These are phyloP conservation scores for Chrysolina haemoptera DNA, from an alignment of 2,888 invertebrate genomes.

Conservation along the genomic window DNA sequence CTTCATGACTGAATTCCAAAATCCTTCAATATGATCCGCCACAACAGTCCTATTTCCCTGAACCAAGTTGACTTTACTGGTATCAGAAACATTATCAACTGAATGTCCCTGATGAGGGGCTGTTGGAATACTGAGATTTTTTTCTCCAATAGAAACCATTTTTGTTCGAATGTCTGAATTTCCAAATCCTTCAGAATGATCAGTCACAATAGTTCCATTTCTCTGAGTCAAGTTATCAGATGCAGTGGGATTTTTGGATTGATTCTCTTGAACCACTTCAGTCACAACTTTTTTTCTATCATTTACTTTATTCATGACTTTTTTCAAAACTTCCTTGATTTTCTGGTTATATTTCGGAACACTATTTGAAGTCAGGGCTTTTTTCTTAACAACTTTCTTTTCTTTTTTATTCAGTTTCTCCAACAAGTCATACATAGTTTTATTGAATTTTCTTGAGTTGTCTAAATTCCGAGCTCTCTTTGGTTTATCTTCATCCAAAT, in stretches of 20 bases:
- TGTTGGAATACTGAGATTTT: background rate
- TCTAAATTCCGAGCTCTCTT: slow-evolving; percentile 21
- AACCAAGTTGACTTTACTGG: no score
- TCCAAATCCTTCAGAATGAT: slow-evolving; percentile 8
- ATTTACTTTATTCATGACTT: slow-evolving; percentile 35
- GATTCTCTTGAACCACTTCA: background rate
- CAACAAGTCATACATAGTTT: slow-evolving; percentile 34
- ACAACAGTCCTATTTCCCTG: no score
- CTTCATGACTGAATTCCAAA: background rate
- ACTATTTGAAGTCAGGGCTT: slow-evolving; percentile 11
- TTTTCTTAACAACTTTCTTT: slow-evolving; percentile 31
- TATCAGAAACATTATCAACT: background rate
- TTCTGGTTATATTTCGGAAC: slow-evolving; percentile 30
- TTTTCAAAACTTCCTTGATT: slow-evolving; percentile 32
- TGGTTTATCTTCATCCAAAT: slow-evolving; percentile 22
- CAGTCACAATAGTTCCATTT: background rate
- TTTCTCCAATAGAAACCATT: background rate
- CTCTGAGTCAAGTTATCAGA: background rate
- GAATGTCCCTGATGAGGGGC: background rate
- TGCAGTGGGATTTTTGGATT: background rate
- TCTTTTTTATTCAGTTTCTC: slow-evolving; percentile 34
- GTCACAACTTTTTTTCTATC: slow-evolving; percentile 13
- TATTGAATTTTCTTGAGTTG: slow-evolving; percentile 30
- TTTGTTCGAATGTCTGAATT: background rate
- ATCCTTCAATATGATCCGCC: no score